These are phyloP conservation scores for Phalacrocorax brasilianus DNA, from an alignment of 2,113 vertebrate genomes.

Conservation along the genomic window DNA sequence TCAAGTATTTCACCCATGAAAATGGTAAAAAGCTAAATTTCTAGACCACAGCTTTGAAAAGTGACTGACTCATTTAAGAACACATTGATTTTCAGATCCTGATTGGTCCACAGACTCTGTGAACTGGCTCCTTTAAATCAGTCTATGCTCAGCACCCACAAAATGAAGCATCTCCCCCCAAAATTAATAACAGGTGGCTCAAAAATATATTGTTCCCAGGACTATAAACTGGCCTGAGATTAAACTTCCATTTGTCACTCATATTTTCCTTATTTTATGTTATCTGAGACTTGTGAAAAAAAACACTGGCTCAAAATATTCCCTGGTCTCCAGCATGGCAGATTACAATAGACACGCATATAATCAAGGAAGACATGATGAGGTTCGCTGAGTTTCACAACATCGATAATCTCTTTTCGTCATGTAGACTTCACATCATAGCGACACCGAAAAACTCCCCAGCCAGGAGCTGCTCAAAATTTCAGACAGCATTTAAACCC, in stretches of 20 bases:
- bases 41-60: neutral
- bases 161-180: neutral
- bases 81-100: neutral
- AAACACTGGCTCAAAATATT: neutral
- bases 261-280: neutral
- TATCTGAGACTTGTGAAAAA: neutral
- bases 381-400: neutral
- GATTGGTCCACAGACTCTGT: neutral
- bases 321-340: neutral
- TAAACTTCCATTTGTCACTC: neutral
- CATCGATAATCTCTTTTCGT: neutral
- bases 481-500: neutral
- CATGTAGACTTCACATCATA: neutral
- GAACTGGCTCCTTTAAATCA: neutral
- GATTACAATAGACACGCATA: neutral
- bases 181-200: neutral
- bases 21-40: neutral
- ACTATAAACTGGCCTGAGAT: neutral
- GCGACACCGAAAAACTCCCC: neutral
- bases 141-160: neutral
- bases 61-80: neutral
- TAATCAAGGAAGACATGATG: neutral
- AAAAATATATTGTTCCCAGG: neutral
- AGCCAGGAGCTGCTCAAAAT: neutral
- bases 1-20: neutral